These are phyloP conservation scores for Ferdinandea cuprea DNA, from an alignment of 2,888 invertebrate genomes.

Conservation along the genomic window DNA sequence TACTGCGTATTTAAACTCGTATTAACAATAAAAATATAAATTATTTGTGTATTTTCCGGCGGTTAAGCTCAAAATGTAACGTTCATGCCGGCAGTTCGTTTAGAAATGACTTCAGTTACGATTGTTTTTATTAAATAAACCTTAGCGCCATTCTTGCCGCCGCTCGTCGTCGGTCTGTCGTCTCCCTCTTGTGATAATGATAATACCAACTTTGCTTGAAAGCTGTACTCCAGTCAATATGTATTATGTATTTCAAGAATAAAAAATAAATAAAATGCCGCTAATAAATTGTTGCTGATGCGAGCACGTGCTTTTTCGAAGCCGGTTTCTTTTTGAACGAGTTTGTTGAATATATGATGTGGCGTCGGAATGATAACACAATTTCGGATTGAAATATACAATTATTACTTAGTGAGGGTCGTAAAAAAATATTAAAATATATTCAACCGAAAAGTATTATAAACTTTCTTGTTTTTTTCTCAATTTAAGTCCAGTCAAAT, in stretches of 20 bases:
- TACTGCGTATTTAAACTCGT: not conserved
- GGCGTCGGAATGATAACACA: too few relatives aligned
- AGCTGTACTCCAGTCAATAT: conserved; percentile 6
- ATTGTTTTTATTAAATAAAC: conserved; percentile 53
- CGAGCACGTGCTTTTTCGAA: conserved; percentile 16
- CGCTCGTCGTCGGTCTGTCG: not conserved
- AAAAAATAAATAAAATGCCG: conserved; percentile 5
- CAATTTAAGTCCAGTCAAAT: too few relatives aligned
- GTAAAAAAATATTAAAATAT: too few relatives aligned
- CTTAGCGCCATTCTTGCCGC: conserved; percentile 9
- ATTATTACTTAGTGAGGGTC: too few relatives aligned
- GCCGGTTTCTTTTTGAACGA: conserved; percentile 3
- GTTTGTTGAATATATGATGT: not conserved
- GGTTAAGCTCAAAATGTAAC: conserved; percentile 23
- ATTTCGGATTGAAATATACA: too few relatives aligned
- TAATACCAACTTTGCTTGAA: not conserved
- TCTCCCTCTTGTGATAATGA: not conserved
- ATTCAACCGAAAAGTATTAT: too few relatives aligned
- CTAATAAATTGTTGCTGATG: conserved; percentile 48
- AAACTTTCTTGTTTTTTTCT: too few relatives aligned
- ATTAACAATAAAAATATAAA: not conserved
- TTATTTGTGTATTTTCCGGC: not conserved
- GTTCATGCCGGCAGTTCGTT: conserved; percentile 61
- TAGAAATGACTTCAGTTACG: conserved; percentile 49
- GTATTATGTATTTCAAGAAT: not conserved